Conservation (phyloP, 2,888 invertebrate genomes). For the Cerastis leucographa region DNA sequence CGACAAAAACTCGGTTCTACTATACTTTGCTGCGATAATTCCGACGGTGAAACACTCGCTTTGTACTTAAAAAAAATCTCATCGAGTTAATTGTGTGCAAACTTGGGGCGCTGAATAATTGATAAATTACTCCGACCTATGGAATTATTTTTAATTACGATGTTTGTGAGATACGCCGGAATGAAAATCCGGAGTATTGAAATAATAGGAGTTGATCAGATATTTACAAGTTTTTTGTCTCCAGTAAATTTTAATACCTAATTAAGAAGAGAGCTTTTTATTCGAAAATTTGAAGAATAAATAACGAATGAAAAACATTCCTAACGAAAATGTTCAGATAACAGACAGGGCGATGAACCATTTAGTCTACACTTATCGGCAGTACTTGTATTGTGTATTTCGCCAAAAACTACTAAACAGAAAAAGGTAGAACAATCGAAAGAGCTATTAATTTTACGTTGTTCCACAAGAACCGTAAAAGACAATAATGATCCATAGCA, state of each 20-base stretch:
- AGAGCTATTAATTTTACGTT: constrained; percentile 80
- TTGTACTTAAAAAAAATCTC: constrained; percentile 75
- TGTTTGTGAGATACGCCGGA: constrained; percentile 31
- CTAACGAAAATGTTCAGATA: neutral
- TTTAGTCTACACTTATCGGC: constrained; percentile 39
- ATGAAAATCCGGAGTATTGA: constrained; percentile 13
- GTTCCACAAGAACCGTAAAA: constrained; percentile 80
- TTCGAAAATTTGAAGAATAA: neutral
- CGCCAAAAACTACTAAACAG: constrained; percentile 67
- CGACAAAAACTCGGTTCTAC: constrained; percentile 84
- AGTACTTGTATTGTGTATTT: constrained; percentile 54
- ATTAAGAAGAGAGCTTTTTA: neutral
- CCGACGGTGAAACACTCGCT: constrained; percentile 68
- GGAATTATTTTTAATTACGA: constrained; percentile 56
- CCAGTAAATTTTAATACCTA: neutral
- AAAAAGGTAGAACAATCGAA: constrained; percentile 71
- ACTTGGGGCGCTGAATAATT: constrained; percentile 64
- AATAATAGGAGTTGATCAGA: constrained; percentile 18
- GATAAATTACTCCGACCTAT: constrained; percentile 58
- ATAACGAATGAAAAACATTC: neutral
- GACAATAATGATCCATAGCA: constrained; percentile 80
- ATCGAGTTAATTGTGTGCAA: constrained; percentile 73
- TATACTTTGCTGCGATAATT: constrained; percentile 72
- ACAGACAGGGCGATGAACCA: constrained; percentile 14
- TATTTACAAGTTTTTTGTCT: constrained; percentile 4